Evolutionary conservation across 2,888 invertebrate genomes (phyloP), one percentile per base, ranked within the genome.

Genomic region (Troides aeacus): DNA sequence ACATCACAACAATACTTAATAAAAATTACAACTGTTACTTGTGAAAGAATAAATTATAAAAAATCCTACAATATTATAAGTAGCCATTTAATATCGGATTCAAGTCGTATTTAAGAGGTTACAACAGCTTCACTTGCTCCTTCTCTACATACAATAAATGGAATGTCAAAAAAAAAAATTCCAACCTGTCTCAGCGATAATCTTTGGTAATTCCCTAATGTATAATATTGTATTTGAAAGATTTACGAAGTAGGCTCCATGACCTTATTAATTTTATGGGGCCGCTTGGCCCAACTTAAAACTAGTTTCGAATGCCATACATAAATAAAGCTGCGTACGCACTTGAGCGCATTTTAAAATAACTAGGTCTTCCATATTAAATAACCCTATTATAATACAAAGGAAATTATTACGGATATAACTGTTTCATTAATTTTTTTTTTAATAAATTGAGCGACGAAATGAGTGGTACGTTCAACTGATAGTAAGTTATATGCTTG

Each of bases 231-330:
- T 78, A 79, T 79, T 81, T 76, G 82, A 79, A 84, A 84, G 81
- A 84, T 86, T 84, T 83, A 87, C 83, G 78, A 78, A 80, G 77
- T 79, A 81, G 79, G 79, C 80, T 80, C 79, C 80, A 80, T 83
- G 86, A 86, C 86, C 88, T 90, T 88, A 89, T 90, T 90, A 88
- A 86, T 87, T 89, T 89, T 88, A 89, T 89, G 83, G 82, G 81
- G 81, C 86, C 84, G 81, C 87, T 85, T 81, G 84, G 80, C 83
- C 84, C 66, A 50, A 66, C 42, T 65, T 72, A 75, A 77, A 88
- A 90, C 90, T 80, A 84, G 90, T 90, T 90, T 85, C 69, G 74
- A 75, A 73, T 74, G 72, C 70, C 64, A 69, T 58, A 39, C 39
- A 67, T 65, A 53, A 66, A 30, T 62, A 57, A 61, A 57, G 61